These are phyloP conservation scores for Drosophila glabriapex DNA, from an alignment of 2,888 invertebrate species.

Conservation along the genomic window DNA sequence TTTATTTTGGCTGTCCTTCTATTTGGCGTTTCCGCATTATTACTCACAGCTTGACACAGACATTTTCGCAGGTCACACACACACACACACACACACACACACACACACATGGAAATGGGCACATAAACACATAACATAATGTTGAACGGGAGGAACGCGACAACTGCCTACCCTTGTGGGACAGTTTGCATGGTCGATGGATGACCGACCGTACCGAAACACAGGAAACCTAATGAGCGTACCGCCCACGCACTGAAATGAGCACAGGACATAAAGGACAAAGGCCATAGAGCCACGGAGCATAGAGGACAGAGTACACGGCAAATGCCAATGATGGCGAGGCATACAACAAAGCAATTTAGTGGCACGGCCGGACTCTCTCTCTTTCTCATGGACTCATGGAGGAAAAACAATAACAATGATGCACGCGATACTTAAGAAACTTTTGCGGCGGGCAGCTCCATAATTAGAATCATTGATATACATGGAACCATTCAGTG, in stretches of 20 bases:
- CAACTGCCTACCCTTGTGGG: conserved; percentile 71
- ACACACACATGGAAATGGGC: conserved; percentile 35
- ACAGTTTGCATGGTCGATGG: conserved; percentile 63
- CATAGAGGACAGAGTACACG: conserved; percentile 14
- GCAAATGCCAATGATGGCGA: conserved; percentile 20
- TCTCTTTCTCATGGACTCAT: background rate
- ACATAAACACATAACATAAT: conserved; percentile 61
- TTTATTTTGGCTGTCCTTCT: conserved; percentile 46
- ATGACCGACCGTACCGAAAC: conserved; percentile 21
- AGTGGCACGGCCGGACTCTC: conserved; percentile 13
- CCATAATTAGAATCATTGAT: conserved; percentile 78
- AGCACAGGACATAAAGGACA: conserved; percentile 27
- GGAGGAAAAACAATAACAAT: conserved; percentile 72
- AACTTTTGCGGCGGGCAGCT: conserved; percentile 61
- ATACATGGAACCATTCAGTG: conserved; percentile 64
- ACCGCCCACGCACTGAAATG: conserved; percentile 68
- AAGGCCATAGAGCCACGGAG: conserved; percentile 1
- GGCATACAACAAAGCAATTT: conserved; percentile 65
- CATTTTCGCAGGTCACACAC: conserved; percentile 66
- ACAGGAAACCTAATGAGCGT: conserved; percentile 70
- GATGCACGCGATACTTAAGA: conserved; percentile 78
- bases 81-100: conserved; percentile 19
- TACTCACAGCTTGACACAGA: conserved; percentile 77
- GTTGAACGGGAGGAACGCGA: conserved; percentile 54
- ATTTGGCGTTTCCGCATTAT: conserved; percentile 69